Conservation (phyloP, 2,113 vertebrate species). For the Choloepus hoffmanni region DNA sequence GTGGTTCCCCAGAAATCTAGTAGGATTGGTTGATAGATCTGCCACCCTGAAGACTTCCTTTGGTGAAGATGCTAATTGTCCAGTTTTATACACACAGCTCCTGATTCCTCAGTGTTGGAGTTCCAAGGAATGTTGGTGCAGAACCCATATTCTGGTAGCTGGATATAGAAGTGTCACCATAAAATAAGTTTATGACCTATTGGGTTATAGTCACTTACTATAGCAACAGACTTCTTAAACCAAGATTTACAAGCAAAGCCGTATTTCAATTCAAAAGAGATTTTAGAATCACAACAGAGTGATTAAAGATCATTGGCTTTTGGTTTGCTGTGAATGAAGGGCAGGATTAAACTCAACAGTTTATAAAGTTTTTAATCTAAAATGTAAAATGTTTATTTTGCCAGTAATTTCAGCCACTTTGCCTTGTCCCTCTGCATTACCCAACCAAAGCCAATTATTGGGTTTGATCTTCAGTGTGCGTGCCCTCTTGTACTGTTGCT, state of each 20-base stretch:
- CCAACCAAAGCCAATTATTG: not conserved
- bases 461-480: not conserved
- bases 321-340: not conserved
- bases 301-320: not conserved
- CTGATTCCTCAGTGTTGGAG: not conserved
- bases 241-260: not conserved
- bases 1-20: constrained; percentile 4
- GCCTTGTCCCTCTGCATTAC: not conserved
- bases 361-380: not conserved
- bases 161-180: not conserved
- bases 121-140: not conserved
- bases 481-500: not conserved
- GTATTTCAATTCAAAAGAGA: not conserved
- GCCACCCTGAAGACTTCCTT: not conserved
- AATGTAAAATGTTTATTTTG: not conserved
- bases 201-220: not conserved
- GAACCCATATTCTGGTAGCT: not conserved
- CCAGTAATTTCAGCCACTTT: not conserved
- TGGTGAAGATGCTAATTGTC: not conserved
- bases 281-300: not conserved
- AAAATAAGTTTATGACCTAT: not conserved
- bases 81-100: not conserved
- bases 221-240: constrained; percentile 19
- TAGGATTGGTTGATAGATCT: not conserved
- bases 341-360: not conserved